Base-by-base conservation (phyloP, 2,888 invertebrate genomes). In the Oligia strigilis region DNA sequence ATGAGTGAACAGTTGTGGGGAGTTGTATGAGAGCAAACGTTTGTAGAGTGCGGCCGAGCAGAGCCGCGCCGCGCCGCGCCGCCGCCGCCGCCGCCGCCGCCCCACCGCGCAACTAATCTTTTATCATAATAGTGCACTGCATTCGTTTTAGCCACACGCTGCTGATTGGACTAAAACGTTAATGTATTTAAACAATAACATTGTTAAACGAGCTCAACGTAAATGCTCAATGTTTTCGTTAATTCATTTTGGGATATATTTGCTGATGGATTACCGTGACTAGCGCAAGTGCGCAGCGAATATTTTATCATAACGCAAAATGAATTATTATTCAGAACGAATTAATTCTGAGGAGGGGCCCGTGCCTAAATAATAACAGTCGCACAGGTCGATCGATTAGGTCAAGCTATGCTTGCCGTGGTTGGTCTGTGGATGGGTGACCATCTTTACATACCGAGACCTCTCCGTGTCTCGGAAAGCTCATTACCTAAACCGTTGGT, bases 1-100 rank as follows among this genome's bases (percentile, higher is more conserved):
- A 95, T 94, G 92, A 93, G 90, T 85, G 90, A 91, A 91, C 92
- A 91, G 92, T 93, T 93, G 92, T 87, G 89, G 91, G 90, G 87
- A 89, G 91, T 90, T 90, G 89, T 91, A 91, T 91, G 89, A 90
- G 87, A 90, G 92, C 91, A 92, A 94, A 93, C 92, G 92, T 92
- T 94, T 92, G 92, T 88, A 80, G 87, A 91, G 90, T 87, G 88
- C 84, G 87, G 78, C 83, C 83, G 77, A 83, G 74, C 77, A 71
- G 75, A 72, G 78, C 72, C 80, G 77, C 86, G 69, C 83, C 76
- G 74, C 82, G 77, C 73, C 84, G 84, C 88, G 88, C 88, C 82
- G 80, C n/a, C n/a, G 60, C 70, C 84, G 46, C 81, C 78, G 60
- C 76, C 77, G 36, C 65, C 78, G 60, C 76, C 77, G 36, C 65